These are phyloP conservation scores for Drosophila mauritiana DNA, from an alignment of 1,140 invertebrate genomes.

Conservation along the genomic window DNA sequence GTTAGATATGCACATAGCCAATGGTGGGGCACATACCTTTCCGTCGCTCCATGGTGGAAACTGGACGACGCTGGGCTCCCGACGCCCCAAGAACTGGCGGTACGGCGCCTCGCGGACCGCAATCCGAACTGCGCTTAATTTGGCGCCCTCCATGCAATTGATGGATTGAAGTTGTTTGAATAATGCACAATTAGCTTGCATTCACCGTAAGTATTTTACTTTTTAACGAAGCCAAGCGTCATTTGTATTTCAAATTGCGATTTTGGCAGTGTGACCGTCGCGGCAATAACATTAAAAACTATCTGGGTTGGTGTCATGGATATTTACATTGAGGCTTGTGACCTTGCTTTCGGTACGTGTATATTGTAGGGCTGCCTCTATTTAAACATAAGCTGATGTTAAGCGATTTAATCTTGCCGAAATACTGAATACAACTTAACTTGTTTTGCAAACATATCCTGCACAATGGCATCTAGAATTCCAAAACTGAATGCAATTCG, in stretches of 20 bases:
- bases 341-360: no score
- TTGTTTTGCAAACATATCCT: no score
- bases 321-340: no score
- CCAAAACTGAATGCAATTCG: no score
- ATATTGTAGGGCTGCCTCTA: no score
- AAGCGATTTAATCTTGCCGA: no score
- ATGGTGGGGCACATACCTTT: background rate
- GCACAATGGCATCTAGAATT: no score
- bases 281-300: no score
- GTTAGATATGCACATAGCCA: background rate
- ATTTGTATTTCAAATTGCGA: background rate
- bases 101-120: conserved; percentile 6
- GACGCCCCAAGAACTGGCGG: conserved; percentile 1
- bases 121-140: conserved; percentile 21
- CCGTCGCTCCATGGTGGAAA: conserved; percentile 2
- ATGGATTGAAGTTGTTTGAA: background rate
- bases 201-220: background rate
- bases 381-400: no score
- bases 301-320: no score
- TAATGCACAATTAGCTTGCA: background rate
- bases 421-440: no score
- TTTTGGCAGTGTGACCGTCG: background rate
- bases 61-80: conserved; percentile 4
- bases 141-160: background rate
- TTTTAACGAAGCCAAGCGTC: background rate